Conservation (phyloP, 2,888 invertebrate species). For the Lissonota sp. region DNA sequence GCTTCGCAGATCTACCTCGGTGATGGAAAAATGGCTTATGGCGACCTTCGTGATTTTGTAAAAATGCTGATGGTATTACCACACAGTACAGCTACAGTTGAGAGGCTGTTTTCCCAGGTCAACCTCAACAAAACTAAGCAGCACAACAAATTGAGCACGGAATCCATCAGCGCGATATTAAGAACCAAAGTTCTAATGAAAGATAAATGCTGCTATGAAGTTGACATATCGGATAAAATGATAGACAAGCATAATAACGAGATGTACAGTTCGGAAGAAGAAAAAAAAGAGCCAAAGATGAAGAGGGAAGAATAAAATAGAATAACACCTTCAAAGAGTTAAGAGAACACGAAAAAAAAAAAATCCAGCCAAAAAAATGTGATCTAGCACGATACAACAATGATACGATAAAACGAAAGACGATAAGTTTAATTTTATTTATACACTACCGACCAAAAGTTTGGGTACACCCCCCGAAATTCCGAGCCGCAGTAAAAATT, state of each 20-base stretch:
- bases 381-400: background rate
- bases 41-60: background rate
- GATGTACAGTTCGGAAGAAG: conserved; percentile 8
- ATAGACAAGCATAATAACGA: conserved; percentile 18
- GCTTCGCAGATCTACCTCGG: background rate
- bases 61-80: background rate
- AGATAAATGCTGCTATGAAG: conserved; percentile 10
- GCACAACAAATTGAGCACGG: conserved; percentile 18
- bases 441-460: too few species aligned
- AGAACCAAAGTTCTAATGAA: conserved; percentile 4
- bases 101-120: background rate
- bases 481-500: too few species aligned
- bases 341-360: background rate
- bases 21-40: conserved; percentile 1
- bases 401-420: background rate
- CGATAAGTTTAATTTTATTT: background rate
- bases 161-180: conserved; percentile 3
- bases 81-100: background rate
- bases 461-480: too few species aligned
- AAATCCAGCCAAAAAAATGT: background rate
- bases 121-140: background rate
- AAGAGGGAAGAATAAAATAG: too few species aligned
- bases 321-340: too few species aligned
- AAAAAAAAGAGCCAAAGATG: background rate
- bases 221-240: background rate